Evolutionary conservation across 2,888 invertebrate genomes (phyloP), one percentile per base, ranked within the genome.

Genomic region (Halictus ligatus): DNA sequence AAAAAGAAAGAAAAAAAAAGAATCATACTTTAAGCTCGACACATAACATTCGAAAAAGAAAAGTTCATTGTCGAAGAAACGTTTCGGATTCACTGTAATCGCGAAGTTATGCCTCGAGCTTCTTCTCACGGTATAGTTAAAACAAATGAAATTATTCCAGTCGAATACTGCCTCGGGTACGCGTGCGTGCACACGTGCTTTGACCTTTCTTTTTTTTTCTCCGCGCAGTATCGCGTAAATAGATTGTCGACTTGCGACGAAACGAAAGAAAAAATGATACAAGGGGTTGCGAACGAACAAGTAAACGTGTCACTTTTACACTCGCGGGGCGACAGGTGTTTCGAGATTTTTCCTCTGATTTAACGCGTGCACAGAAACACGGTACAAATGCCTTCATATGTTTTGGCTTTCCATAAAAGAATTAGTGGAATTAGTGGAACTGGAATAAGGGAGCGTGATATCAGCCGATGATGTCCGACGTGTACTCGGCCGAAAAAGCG

Each of bases 311-410:
- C 75, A 85, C 80, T 88, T 88, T 80, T 79, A 75, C 73, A 81
- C 6, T 35, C 79, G 76, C 83, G 82, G 79, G 75, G 80, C 83
- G 84, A 86, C 83, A 77, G 86, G 78, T 35, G 35, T 85, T 83
- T 73, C 82, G 84, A 75, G 81, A n/a, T 80, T 82, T 89, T 82
- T 84, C 81, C 88, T 85, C 86, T 86, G 67, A 88, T 88, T 88
- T 91, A 79, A 67, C 48, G 84, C 89, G 85, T 91, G 82, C 87
- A 88, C 74, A 88, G 87, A 82, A 89, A 90, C 81, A 90, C 81
- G 85, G 89, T 78, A 85, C 79, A 91, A 91, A 93, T 94, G 94
- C 95, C 95, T 95, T 95, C 95, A 95, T 95, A 94, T 94, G 95
- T 95, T 94, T 95, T 94, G 94, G 94, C 94, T 94, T 93, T 88